A percentile compares a stretch with the other conserved stretches of the same genome.
These are phyloP conservation scores for Castor canadensis DNA, from an alignment of 2,113 vertebrate species.

Conservation along the genomic window DNA sequence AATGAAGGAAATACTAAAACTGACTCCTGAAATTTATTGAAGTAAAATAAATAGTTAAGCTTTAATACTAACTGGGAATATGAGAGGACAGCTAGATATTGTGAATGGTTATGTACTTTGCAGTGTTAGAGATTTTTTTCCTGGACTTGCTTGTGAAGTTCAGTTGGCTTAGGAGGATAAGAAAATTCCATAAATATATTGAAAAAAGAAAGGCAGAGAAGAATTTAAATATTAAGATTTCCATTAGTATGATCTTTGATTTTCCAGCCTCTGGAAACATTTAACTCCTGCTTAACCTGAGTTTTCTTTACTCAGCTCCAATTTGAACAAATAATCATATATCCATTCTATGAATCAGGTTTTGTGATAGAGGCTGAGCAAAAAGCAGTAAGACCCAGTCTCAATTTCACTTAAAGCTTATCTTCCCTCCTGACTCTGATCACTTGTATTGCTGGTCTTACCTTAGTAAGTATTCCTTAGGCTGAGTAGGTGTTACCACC, in stretches of 20 bases:
- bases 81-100: neutral
- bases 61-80: neutral
- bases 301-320: neutral
- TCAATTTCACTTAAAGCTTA: neutral
- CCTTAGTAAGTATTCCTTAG: neutral
- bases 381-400: neutral
- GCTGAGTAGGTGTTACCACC: neutral
- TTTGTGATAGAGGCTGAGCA: neutral
- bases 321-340: neutral
- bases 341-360: neutral
- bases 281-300: neutral
- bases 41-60: neutral
- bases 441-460: neutral
- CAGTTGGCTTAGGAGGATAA: neutral
- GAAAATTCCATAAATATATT: neutral
- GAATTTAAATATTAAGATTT: neutral
- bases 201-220: neutral
- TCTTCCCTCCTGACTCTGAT: neutral
- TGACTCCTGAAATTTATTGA: neutral
- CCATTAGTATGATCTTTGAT: neutral
- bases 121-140: neutral
- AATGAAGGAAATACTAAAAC: neutral
- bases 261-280: neutral
- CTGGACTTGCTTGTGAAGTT: neutral
- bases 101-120: neutral